Percentiles rank a stretch among this genome's conserved stretches.
phyloP scores from a whole-genome alignment of 2,113 vertebrate species.

The Oncorhynchus masou region DNA sequence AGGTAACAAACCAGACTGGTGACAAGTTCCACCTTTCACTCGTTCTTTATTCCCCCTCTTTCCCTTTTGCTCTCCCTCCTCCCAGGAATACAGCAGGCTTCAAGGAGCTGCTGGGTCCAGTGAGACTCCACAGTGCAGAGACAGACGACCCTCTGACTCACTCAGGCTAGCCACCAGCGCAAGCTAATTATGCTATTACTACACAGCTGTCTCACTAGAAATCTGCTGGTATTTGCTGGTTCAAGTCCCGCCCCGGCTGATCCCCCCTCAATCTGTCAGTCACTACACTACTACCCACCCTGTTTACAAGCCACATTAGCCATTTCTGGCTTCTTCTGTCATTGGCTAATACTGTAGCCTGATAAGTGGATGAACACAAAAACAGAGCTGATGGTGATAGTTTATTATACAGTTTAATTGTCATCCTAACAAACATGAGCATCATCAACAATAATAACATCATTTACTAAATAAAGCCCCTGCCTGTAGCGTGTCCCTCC shows the following conservation, averaged over 20 bases:
- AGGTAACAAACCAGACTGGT: too few species aligned
- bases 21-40: not conserved
- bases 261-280: too few species aligned
- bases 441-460: constrained; percentile 62
- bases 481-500: constrained; percentile 39
- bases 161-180: not conserved
- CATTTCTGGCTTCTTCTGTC: too few species aligned
- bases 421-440: constrained; percentile 66
- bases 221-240: too few species aligned
- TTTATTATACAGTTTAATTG: constrained; percentile 70
- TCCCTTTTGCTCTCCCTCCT: not conserved
- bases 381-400: constrained; percentile 4
- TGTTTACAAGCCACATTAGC: too few species aligned
- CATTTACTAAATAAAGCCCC: constrained; percentile 51
- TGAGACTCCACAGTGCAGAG: constrained; percentile 3
- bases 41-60: not conserved
- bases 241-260: too few species aligned
- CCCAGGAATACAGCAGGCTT: constrained; percentile 4
- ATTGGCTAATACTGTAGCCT: too few species aligned
- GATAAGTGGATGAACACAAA: not conserved
- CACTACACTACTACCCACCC: too few species aligned
- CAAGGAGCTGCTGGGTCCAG: constrained; percentile 7
- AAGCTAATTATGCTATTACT: too few species aligned
- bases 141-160: not conserved
- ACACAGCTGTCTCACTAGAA: too few species aligned